These are phyloP conservation scores for Hylaeus anthracinus DNA, from an alignment of 1,140 invertebrate genomes.

Conservation along the genomic window DNA sequence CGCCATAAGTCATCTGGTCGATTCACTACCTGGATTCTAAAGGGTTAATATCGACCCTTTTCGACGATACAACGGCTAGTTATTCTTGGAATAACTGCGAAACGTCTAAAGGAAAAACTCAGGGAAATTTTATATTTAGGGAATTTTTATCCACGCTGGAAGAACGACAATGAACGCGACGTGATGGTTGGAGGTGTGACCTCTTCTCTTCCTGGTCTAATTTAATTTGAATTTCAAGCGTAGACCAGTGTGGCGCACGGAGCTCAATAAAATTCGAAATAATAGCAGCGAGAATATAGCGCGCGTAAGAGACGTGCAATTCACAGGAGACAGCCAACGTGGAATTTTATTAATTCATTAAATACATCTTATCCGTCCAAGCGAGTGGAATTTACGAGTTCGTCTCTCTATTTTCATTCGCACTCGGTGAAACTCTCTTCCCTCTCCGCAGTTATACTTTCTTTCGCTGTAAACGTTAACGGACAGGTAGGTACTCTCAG, in stretches of 20 bases:
- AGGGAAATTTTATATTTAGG: constrained; percentile 18
- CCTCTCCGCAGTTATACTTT: neutral
- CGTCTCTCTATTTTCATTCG: neutral
- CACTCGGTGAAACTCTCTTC: neutral
- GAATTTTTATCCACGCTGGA: neutral
- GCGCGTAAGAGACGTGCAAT: neutral
- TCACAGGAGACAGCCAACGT: neutral
- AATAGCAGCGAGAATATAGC: constrained; percentile 4
- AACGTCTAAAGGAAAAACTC: too few relatives aligned
- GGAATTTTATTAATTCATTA: constrained; percentile 43
- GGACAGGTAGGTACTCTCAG: too few relatives aligned
- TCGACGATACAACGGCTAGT: too few relatives aligned
- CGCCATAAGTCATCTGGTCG: too few relatives aligned
- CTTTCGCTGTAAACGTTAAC: too few relatives aligned
- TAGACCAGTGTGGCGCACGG: neutral
- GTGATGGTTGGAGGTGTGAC: neutral
- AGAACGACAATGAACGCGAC: neutral
- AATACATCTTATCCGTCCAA: neutral
- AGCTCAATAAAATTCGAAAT: constrained; percentile 34
- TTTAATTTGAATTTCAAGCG: constrained; percentile 45
- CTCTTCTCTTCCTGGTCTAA: neutral
- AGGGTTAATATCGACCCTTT: too few relatives aligned
- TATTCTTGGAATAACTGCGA: too few relatives aligned
- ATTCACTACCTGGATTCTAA: too few relatives aligned
- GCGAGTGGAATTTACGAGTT: neutral